phyloP scores from a whole-genome alignment of 1,140 invertebrate species.

The Telenomus remus region DNA sequence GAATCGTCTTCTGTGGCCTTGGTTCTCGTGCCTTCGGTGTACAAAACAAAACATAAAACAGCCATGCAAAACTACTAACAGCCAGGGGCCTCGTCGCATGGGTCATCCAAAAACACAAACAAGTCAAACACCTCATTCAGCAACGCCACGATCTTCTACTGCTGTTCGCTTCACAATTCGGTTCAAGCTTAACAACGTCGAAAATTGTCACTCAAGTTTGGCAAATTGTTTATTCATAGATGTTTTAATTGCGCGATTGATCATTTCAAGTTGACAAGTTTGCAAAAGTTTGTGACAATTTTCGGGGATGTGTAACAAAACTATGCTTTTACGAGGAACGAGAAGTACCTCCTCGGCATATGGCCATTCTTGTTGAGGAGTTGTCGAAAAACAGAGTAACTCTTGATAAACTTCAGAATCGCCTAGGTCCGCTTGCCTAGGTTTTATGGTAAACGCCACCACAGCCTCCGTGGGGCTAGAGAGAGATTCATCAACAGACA shows the following conservation, averaged over 20 bases:
- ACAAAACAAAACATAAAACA: slow-evolving; percentile 70
- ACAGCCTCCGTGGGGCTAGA: slow-evolving; percentile 71
- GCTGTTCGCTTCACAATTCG: too few species aligned
- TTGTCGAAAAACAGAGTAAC: slow-evolving; percentile 74
- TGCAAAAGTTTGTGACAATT: too few species aligned
- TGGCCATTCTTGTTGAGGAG: slow-evolving; percentile 72
- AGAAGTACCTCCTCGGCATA: slow-evolving; percentile 68
- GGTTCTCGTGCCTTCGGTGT: slow-evolving; percentile 71
- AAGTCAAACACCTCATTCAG: slow-evolving; percentile 11
- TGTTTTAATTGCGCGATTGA: too few species aligned
- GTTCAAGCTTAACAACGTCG: slow-evolving; percentile 1
- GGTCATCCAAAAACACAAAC: not conserved
- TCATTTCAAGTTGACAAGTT: too few species aligned
- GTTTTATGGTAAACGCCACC: slow-evolving; percentile 74
- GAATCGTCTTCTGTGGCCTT: slow-evolving; percentile 70
- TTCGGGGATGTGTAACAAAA: slow-evolving; percentile 1
- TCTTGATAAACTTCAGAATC: slow-evolving; percentile 74
- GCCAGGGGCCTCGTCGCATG: slow-evolving; percentile 21
- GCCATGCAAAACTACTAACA: slow-evolving; percentile 70
- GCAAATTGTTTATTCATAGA: too few species aligned
- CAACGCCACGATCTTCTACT: slow-evolving; percentile 6
- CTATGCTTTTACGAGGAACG: slow-evolving; percentile 37
- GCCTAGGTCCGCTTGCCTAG: slow-evolving; percentile 72
- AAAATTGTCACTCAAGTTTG: slow-evolving; percentile 59
- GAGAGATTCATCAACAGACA: slow-evolving; percentile 58